Base-by-base conservation (phyloP, 2,888 invertebrate species). In the Diploptera punctata region DNA sequence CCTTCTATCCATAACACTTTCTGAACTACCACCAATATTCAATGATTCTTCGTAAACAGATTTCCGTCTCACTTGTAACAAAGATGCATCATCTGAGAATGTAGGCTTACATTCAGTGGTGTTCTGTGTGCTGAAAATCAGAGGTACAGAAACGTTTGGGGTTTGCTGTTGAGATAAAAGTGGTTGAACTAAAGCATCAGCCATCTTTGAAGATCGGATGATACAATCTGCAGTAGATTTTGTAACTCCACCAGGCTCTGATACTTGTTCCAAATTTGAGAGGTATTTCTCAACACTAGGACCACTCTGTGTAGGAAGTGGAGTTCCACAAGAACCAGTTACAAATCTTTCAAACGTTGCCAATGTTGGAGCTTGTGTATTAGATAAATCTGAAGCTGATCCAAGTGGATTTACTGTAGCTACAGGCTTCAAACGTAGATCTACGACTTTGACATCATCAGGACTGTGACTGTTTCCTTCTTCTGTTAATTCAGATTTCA, bases 241-340 rank as follows among this genome's bases (percentile, higher is more conserved):
- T 24, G 52, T 7, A 13, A 24, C 52, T 13, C 19, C 24, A 16
- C 19, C 16, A 21, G 43, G 33, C 9, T 65, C 47, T 13, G 18
- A 10, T 38, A 33, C 26, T 26, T 61, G 49, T 33, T 74, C 73
- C 5, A 73, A 70, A 21, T 72, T 86, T 38, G 86, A 86, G 24
- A 89, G 80, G 78, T 86, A 89, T 76, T 86, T 87, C 76, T 88
- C 88, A 29, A 89, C 86, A 75, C 86, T 87, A 79, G 88, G 88
- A 7, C 83, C 88, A 76, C 85, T 87, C 80, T 89, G 88, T 4
- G 86, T 84, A 0, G 87, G 87, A 29, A 88, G 81, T 13, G 86
- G 83, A 75, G 84, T 78, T 79, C 79, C 78, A 78, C 82, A 73
- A 80, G 83, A 77, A 81, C 81, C 80, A 13, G 83, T 82, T 1